Base-by-base conservation (phyloP, 2,113 vertebrate genomes). In the Neotoma lepida region DNA sequence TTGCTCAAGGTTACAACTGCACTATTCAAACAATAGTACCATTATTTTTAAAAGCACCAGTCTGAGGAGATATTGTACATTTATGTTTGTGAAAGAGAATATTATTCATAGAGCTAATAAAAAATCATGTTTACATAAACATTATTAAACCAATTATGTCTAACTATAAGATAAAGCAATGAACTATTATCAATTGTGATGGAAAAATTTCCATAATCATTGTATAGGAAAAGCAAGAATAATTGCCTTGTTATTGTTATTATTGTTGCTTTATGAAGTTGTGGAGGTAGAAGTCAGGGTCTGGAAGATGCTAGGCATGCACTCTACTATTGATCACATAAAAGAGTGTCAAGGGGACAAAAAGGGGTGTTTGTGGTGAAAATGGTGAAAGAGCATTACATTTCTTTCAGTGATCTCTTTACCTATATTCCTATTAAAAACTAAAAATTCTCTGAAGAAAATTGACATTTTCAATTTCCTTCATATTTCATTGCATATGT, bases 61-160 rank as follows among this genome's bases (percentile, higher is more conserved):
- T 39, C 51, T 89, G 33, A 41, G 51, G 63, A 30, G 81, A 87
- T 51, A 49, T 61, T 33, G 6, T 14, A n/a, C 33, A 81, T 56
- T 81, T 26, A 81, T 39, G 22, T 74, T 94, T 95, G 1, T 28
- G 33, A 86, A 0, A 81, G 30, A 2, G 49, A 56, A 41, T 54
- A 89, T 33, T 86, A 15, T 56, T 68, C 88, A 66, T 39, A 78
- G 61, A 56, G 0, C 76, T 70, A 66, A 39, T 89, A 2, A 74
- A 61, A 33, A 82, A 9, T 54, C 15, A 90, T 61, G 35, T 35
- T 61, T 85, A 68, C 51, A 68, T 54, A 80, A 22, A 41, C 78
- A 26, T 56, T 91, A 68, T 66, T 91, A 73, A 80, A 61, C 61
- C 14, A 96, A 9, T 39, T 93, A 68, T 84, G 18, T 41, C 35